phyloP scores from a whole-genome alignment of 2,113 vertebrate genomes.

The Buteo buteo region DNA sequence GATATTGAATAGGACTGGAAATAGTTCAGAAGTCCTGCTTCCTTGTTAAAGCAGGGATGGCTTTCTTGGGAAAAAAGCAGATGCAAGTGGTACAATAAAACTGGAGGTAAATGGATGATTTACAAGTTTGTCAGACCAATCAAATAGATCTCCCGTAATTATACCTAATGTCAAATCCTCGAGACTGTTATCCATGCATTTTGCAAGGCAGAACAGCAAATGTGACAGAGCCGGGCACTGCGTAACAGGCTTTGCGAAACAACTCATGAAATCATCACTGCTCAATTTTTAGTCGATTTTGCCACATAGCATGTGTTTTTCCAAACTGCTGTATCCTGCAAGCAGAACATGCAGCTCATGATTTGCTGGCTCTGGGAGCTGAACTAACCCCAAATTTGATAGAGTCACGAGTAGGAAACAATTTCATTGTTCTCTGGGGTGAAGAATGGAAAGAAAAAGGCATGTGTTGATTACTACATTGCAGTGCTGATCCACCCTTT shows the following conservation, averaged over 20 bases:
- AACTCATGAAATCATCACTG: neutral
- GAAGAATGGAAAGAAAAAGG: constrained; percentile 13
- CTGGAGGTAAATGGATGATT: neutral
- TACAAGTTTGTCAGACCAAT: neutral
- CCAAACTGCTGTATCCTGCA: neutral
- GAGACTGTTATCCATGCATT: neutral
- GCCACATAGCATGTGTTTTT: neutral
- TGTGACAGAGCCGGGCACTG: neutral
- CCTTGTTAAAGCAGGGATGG: neutral
- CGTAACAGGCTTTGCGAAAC: neutral
- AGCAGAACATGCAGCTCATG: neutral
- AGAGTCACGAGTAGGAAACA: neutral
- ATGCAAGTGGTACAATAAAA: neutral
- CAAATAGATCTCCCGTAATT: neutral
- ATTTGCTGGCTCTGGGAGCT: neutral
- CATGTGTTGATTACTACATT: neutral
- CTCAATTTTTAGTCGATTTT: neutral
- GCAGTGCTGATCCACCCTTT: neutral
- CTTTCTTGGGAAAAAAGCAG: neutral
- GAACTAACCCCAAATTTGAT: neutral
- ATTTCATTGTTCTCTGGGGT: constrained; percentile 5
- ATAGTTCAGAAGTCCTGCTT: neutral
- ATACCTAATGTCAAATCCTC: neutral
- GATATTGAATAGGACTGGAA: neutral
- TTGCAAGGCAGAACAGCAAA: neutral